A percentile compares a stretch with the other conserved stretches of the same genome.
Evolutionary conservation across 2,888 invertebrate species (phyloP).

Genomic region (Drosophila ezoana): DNA sequence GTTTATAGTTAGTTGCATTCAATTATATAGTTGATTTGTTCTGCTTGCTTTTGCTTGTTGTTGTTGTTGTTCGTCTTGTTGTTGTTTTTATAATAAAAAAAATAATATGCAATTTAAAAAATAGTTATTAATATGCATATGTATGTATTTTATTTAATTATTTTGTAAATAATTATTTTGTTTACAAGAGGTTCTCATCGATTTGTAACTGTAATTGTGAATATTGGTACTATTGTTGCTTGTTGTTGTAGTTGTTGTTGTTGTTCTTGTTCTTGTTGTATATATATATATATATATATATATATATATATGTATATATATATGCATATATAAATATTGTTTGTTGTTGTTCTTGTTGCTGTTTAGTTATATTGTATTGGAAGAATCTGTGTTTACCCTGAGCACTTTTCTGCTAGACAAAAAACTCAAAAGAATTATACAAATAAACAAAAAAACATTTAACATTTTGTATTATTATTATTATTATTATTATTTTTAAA

Average conservation of each 20-base stretch:
- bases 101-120: constrained; percentile 72
- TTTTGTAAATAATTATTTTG: background rate
- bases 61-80: constrained; percentile 17
- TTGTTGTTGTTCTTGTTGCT: constrained; percentile 56
- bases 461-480: constrained; percentile 4
- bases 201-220: constrained; percentile 23
- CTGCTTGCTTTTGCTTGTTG: constrained; percentile 16
- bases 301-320: constrained; percentile 52
- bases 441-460: constrained; percentile 10
- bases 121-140: constrained; percentile 49
- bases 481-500: constrained; percentile 9
- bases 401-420: constrained; percentile 83
- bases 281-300: constrained; percentile 50
- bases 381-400: constrained; percentile 86
- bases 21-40: constrained; percentile 46
- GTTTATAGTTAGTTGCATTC: constrained; percentile 45
- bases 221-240: constrained; percentile 74
- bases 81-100: constrained; percentile 49
- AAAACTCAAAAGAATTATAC: constrained; percentile 35
- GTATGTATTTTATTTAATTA: background rate
- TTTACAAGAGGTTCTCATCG: constrained; percentile 26
- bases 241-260: constrained; percentile 46
- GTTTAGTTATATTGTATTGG: constrained; percentile 81
- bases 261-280: constrained; percentile 34
- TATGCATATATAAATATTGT: constrained; percentile 69